Evolutionary conservation across 2,888 invertebrate species (phyloP), one percentile per base, ranked within the genome.

Genomic region (Cepaea hortensis): DNA sequence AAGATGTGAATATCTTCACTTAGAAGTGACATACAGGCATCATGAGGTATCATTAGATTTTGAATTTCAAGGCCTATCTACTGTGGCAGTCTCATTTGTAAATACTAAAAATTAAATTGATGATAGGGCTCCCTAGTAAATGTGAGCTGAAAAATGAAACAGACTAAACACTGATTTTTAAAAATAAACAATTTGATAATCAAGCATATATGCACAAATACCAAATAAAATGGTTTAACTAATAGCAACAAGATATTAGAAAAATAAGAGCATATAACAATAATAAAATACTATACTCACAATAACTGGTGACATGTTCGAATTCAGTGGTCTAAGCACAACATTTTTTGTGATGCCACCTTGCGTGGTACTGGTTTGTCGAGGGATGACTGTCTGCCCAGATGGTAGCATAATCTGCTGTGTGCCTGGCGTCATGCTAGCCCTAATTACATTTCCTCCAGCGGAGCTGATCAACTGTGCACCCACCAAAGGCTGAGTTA

Each of bases 321-420:
- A 55, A 23, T 84, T 84, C 50, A 87, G 79, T 75, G 65, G 87
- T 20, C 87, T 48, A 9, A 87, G 79, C 70, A 87, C 84, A 11
- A 87, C 84, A 75, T 84, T 87, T 76, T 87, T 87, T 3, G 82
- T 11, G 20, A 86, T 62, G 48, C 75, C 87, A 20, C 75, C 80
- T 55, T 61, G 70, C 35, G 70, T 23, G 20, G 65, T 23, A 20
- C 23, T 80, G 13, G 72, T 35, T 23, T 87, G 87, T 55, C 84
- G 55, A 18, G 84, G 87, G 11, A 87, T 87, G 20, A 87, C 84
- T 13, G 87, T 87, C 80, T 87, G 87, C 2, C 84, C 83, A 62
- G 62, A 46, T n/a, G 82, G 86, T 6, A 87, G 76, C 23, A 87
- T 50, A 70, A 87, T 87, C 72, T 87, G 87, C 1, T 79, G 61